Evolutionary conservation across 2,113 vertebrate genomes (phyloP).

Genomic region (Cairina moschata): DNA sequence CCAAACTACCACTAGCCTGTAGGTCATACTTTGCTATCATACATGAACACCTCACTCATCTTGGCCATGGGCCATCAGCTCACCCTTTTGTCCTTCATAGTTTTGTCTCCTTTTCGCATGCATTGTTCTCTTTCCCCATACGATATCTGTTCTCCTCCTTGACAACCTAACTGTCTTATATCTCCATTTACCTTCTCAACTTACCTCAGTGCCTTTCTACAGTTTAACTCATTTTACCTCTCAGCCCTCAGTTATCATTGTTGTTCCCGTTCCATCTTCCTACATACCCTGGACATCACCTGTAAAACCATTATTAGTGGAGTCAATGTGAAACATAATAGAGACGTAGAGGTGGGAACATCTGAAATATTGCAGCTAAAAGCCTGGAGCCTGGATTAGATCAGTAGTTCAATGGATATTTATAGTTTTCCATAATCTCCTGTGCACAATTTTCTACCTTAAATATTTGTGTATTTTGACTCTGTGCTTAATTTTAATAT

Average conservation of each 20-base stretch:
- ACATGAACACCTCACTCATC: not conserved
- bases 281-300: not conserved
- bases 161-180: not conserved
- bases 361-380: not conserved
- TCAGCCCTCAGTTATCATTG: not conserved
- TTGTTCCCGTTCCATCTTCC: not conserved
- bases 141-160: not conserved
- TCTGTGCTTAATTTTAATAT: not conserved
- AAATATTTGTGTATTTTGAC: not conserved
- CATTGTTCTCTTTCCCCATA: not conserved
- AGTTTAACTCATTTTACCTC: not conserved
- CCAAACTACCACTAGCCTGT: not conserved
- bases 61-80: not conserved
- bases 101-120: not conserved
- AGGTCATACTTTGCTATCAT: not conserved
- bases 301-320: fast-evolving
- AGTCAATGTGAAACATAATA: not conserved
- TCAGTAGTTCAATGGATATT: not conserved
- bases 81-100: not conserved
- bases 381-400: not conserved
- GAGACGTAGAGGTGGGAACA: not conserved
- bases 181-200: not conserved
- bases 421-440: not conserved
- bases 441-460: not conserved
- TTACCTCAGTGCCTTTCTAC: not conserved